These are phyloP conservation scores for Octodon degus DNA, from an alignment of 2,113 vertebrate species.

Conservation along the genomic window DNA sequence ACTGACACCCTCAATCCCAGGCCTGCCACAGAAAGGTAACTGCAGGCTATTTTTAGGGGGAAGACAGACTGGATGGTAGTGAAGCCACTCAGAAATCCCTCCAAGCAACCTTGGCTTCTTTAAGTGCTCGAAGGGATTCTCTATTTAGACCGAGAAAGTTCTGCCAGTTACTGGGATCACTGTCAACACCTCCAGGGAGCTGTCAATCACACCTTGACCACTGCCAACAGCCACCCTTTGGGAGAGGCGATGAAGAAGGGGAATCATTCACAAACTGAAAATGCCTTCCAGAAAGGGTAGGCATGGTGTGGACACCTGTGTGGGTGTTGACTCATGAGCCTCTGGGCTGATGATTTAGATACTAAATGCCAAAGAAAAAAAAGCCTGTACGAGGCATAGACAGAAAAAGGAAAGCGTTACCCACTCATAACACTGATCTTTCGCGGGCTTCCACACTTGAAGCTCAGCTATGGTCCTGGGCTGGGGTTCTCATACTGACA, in stretches of 20 bases:
- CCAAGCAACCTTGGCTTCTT: neutral
- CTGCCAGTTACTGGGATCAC: neutral
- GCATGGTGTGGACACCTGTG: accelerated
- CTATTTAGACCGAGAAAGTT: neutral
- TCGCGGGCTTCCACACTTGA: accelerated
- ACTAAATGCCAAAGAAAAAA: neutral
- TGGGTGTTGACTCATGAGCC: neutral
- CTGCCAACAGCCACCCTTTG: neutral
- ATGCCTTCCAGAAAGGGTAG: neutral
- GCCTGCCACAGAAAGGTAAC: neutral
- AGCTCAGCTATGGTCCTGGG: too few species aligned
- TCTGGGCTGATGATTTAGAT: neutral
- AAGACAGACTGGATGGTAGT: neutral
- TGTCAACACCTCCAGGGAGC: neutral
- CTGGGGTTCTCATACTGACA: neutral
- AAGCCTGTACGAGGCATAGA: neutral
- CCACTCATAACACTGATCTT: accelerated
- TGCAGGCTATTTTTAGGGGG: neutral
- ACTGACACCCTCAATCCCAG: neutral
- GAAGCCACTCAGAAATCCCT: neutral
- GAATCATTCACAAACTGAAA: neutral
- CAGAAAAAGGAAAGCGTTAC: neutral
- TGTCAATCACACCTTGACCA: neutral
- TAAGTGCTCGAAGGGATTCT: neutral
- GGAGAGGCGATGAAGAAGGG: neutral